Percentiles rank a stretch among this genome's conserved stretches.
Conservation (phyloP, 2,797 vertebrate species). For the Danio choprae region DNA sequence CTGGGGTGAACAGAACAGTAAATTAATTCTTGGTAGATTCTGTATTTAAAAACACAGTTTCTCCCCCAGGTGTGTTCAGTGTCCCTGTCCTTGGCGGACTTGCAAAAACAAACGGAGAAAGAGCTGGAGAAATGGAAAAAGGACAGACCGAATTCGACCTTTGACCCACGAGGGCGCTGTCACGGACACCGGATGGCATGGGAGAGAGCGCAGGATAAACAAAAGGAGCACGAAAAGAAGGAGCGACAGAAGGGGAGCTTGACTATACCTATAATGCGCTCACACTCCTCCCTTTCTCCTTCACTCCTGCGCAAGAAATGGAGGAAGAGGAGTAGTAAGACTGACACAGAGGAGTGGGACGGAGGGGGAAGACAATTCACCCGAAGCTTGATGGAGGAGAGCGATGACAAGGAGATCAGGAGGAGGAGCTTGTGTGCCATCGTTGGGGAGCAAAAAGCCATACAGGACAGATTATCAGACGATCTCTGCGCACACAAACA, state of each 20-base stretch:
- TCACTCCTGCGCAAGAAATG: constrained; percentile 70
- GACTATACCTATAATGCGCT: constrained; percentile 70
- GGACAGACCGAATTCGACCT: constrained; percentile 77
- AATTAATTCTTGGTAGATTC: neutral
- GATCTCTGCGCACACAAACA: constrained; percentile 6
- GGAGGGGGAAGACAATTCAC: constrained; percentile 65
- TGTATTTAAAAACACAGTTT: neutral
- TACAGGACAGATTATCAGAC: constrained; percentile 37
- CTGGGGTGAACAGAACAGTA: neutral
- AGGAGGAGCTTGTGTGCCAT: constrained; percentile 64
- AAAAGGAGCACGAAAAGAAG: constrained; percentile 66
- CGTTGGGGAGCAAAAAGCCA: constrained; percentile 33
- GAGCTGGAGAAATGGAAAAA: constrained; percentile 79
- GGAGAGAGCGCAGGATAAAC: constrained; percentile 62
- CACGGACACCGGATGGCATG: constrained; percentile 81
- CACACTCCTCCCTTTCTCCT: constrained; percentile 78
- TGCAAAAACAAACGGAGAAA: constrained; percentile 79
- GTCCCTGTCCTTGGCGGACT: constrained; percentile 78
- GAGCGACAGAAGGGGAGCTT: constrained; percentile 73
- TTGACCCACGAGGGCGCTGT: constrained; percentile 82
- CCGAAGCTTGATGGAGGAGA: constrained; percentile 63
- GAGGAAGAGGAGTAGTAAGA: constrained; percentile 68
- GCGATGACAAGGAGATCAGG: constrained; percentile 64
- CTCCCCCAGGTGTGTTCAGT: constrained; percentile 81
- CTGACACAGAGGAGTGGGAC: constrained; percentile 60